Conservation (phyloP, 2,113 vertebrate genomes). For the Conger conger region DNA sequence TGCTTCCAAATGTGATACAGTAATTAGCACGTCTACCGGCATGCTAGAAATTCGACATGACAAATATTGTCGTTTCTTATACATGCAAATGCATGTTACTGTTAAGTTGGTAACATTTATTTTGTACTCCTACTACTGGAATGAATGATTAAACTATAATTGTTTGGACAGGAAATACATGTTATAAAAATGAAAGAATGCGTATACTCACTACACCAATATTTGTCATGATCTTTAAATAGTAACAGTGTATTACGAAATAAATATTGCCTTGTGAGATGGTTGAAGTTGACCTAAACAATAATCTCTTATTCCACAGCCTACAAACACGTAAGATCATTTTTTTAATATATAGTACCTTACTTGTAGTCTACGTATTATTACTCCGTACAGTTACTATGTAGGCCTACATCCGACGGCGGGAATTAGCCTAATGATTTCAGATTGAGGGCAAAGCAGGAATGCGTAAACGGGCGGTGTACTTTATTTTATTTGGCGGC, state of each 20-base stretch:
- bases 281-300: too few relatives aligned
- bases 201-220: not conserved
- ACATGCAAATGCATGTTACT: too few relatives aligned
- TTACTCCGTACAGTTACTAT: not conserved
- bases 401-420: not conserved
- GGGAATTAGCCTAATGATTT: not conserved
- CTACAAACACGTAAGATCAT: too few relatives aligned
- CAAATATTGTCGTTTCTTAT: too few relatives aligned
- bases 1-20: not conserved
- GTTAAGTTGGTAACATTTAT: too few relatives aligned
- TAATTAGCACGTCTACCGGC: slow-evolving; percentile 19
- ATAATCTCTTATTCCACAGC: too few relatives aligned
- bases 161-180: not conserved
- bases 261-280: not conserved
- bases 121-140: too few relatives aligned
- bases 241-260: not conserved
- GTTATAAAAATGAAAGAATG: not conserved
- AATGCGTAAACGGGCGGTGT: not conserved
- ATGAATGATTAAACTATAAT: too few relatives aligned
- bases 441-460: not conserved
- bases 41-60: not conserved
- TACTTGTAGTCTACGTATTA: too few relatives aligned
- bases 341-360: too few relatives aligned
- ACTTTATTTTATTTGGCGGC: not conserved
- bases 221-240: not conserved